phyloP scores from a whole-genome alignment of 2,888 invertebrate species.

The Carcina quercana region DNA sequence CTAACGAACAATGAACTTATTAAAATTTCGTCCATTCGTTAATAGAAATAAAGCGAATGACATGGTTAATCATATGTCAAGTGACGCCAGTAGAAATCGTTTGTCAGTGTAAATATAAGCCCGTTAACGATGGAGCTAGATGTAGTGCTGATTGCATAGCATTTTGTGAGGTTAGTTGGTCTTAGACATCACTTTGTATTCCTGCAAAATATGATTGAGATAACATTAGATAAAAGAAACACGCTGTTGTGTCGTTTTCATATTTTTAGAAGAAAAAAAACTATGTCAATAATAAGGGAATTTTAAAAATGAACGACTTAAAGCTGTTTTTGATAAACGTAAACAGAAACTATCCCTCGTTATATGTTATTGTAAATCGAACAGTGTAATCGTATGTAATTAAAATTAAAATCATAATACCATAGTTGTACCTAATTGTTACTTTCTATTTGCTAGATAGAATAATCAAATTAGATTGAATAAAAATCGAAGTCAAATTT shows the following conservation, averaged over 20 bases:
- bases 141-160: constrained; percentile 26
- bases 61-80: no score
- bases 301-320: constrained; percentile 42
- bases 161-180: constrained; percentile 49
- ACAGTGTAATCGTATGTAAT: constrained; percentile 60
- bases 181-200: constrained; percentile 65
- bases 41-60: no score
- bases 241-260: constrained; percentile 69
- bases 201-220: constrained; percentile 53
- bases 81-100: constrained; percentile 22
- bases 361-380: constrained; percentile 57
- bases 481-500: constrained; percentile 50
- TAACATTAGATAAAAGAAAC: constrained; percentile 49
- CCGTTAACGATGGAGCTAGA: constrained; percentile 3
- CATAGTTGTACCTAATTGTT: constrained; percentile 70
- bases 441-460: constrained; percentile 74
- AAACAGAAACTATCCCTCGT: constrained; percentile 60
- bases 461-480: constrained; percentile 71
- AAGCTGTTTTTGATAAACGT: constrained; percentile 56
- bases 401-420: constrained; percentile 45
- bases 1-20: no score
- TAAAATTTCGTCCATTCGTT: no score
- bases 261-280: constrained; percentile 63
- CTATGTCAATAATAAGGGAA: constrained; percentile 44
- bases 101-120: constrained; percentile 15